Evolutionary conservation across 2,113 vertebrate genomes (phyloP), one percentile per base, ranked within the genome.

Genomic region (Baryphthengus martii): DNA sequence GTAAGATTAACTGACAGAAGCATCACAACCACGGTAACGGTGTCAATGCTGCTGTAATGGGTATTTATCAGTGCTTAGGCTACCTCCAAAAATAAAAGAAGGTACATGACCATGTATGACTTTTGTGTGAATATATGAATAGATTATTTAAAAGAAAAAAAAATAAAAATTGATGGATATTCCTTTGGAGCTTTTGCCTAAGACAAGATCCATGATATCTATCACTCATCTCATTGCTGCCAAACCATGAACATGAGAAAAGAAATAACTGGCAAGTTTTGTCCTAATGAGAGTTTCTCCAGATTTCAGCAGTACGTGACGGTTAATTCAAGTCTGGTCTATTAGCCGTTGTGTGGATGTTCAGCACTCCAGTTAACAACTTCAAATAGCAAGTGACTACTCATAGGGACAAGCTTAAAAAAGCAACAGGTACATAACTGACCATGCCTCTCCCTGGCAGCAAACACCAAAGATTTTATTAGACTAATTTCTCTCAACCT

Each of bases 251-350:
- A 78, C 9, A 44, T 67, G 44, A 68, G 44, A 68, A 80, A 79
- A 90, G 21, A 89, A 80, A 86, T 45, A 86, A 37, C 53, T 49
- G n/a, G 11, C 47, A 70, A 18, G 23, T 84, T 96, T 91, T 78
- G 37, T 71, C 90, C 66, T 81, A 93, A 78, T 65, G 61, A 85
- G 50, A 67, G 45, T 23, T 82, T 90, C 52, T 71, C 5, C n/a
- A 91, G 66, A 78, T 68, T 89, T 89, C 50, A 88, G 29, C 49
- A 61, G 37, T 67, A 88, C 65, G 49, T 0, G 4, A 75, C 65
- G 74, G 35, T 82, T 88, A 82, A 85, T 94, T 93, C 80, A 84
- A 70, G 74, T 93, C 74, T 88, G 88, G 56, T 78, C 92, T 79
- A 47, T 26, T 55, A 91, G 94, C 78, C 91, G 37, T 55, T 76